phyloP scores from a whole-genome alignment of 2,797 vertebrate genomes.

The Pipistrellus nathusii region DNA sequence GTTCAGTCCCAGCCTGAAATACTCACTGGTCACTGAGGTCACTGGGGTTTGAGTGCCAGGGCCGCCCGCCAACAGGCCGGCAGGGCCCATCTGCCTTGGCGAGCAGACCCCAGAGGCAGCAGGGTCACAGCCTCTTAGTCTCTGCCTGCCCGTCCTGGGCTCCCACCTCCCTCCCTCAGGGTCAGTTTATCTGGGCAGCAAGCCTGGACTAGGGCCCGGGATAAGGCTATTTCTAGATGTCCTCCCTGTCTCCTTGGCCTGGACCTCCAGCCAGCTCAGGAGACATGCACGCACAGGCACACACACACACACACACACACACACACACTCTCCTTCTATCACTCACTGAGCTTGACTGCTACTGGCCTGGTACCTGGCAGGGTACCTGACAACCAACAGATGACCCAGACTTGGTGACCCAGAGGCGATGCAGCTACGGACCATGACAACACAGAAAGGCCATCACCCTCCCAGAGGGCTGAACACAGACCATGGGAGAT shows the following conservation, averaged over 20 bases:
- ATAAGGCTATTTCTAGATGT: conserved; percentile 68
- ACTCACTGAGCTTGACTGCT: conserved; percentile 19
- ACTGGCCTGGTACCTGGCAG: background rate
- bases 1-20: conserved; percentile 67
- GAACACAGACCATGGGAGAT: background rate
- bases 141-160: background rate
- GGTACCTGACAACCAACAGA: background rate
- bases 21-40: conserved; percentile 64
- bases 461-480: background rate
- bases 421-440: background rate
- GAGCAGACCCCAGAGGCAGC: background rate
- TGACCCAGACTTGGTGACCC: background rate
- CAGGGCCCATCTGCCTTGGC: background rate
- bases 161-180: background rate
- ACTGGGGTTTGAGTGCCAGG: conserved; percentile 35
- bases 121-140: background rate
- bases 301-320: background rate
- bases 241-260: conserved; percentile 66
- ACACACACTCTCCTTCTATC: background rate
- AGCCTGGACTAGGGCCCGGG: background rate
- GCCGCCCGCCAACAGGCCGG: background rate
- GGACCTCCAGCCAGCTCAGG: conserved; percentile 49
- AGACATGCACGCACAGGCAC: background rate
- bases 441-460: background rate
- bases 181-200: conserved; percentile 54